phyloP scores from a whole-genome alignment of 2,888 invertebrate species.

The Nomada hirtipes region DNA sequence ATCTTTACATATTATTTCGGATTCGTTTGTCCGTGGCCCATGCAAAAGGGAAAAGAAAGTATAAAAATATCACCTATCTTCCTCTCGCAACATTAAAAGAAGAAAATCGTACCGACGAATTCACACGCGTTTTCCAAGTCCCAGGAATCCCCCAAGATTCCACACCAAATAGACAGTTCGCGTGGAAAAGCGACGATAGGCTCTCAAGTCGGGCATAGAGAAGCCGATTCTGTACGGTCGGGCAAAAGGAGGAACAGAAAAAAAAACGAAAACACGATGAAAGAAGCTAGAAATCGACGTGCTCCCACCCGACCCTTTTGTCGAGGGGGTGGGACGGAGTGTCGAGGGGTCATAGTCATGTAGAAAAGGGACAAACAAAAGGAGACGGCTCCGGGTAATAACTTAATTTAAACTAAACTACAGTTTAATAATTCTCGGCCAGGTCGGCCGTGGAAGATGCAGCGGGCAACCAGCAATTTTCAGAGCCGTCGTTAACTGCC shows the following conservation, averaged over 20 bases:
- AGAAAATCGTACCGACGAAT: too few species aligned
- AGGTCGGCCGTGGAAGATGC: conserved; percentile 80
- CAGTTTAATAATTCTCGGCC: conserved; percentile 84
- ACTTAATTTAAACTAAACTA: conserved; percentile 85
- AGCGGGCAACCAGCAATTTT: conserved; percentile 84
- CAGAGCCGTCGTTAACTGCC: conserved; percentile 85
- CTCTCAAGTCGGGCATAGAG: background rate
- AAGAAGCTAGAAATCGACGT: conserved; percentile 38
- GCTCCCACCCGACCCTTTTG: background rate
- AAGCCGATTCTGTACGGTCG: background rate
- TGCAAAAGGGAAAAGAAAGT: too few species aligned
- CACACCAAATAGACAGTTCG: background rate
- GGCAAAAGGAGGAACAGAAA: background rate
- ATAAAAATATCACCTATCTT: too few species aligned
- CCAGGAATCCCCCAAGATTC: background rate
- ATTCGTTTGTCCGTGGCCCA: too few species aligned
- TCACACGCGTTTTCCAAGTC: background rate
- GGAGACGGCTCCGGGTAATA: conserved; percentile 82
- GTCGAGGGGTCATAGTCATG: conserved; percentile 61
- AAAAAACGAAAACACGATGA: conserved; percentile 22
- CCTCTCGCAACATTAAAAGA: too few species aligned
- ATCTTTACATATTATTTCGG: too few species aligned
- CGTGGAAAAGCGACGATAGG: conserved; percentile 22
- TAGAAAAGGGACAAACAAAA: conserved; percentile 74
- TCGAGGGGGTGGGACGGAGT: conserved; percentile 33